A percentile compares a stretch with the other conserved stretches of the same genome.
Conservation (phyloP, 2,888 invertebrate genomes). For the Tanaodytes sp. region DNA sequence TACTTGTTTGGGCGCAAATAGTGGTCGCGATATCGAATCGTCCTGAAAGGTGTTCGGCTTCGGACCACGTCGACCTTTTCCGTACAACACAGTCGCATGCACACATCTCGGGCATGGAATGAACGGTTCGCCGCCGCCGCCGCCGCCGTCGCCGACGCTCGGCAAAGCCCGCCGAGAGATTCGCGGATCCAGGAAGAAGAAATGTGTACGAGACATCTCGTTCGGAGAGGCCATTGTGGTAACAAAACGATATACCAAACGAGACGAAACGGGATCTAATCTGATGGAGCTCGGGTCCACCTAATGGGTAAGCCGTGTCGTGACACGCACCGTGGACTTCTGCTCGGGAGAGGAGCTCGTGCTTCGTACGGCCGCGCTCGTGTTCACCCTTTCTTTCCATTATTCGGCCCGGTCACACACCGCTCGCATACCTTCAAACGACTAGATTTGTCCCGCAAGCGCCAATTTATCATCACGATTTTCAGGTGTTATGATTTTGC, state of each 20-base stretch:
- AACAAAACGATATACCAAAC: constrained; percentile 48
- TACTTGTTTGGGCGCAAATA: constrained; percentile 46
- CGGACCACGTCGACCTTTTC: constrained; percentile 47
- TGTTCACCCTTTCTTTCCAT: constrained; percentile 60
- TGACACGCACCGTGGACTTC: constrained; percentile 70
- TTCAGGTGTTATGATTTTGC: constrained; percentile 5
- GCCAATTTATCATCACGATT: constrained; percentile 19
- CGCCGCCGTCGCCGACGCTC: neutral
- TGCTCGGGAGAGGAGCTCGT: constrained; percentile 56
- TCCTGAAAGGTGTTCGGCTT: constrained; percentile 45
- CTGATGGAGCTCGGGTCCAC: constrained; percentile 71
- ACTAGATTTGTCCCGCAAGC: constrained; percentile 17
- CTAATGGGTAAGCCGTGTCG: constrained; percentile 73
- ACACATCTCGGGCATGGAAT: constrained; percentile 29
- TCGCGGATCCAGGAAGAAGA: constrained; percentile 62
- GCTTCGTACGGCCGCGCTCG: constrained; percentile 66
- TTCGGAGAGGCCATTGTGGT: constrained; percentile 47
- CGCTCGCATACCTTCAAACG: constrained; percentile 19
- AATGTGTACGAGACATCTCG: constrained; percentile 36
- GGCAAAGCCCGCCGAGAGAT: constrained; percentile 39
- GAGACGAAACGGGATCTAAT: constrained; percentile 70
- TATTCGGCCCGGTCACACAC: constrained; percentile 12
- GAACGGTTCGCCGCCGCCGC: constrained; percentile 34
- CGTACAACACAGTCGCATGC: constrained; percentile 51
- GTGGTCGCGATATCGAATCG: constrained; percentile 48